Evolutionary conservation across 92 coral and sea anemone species (phyloP).

Genomic region (Paramuricea clavata): DNA sequence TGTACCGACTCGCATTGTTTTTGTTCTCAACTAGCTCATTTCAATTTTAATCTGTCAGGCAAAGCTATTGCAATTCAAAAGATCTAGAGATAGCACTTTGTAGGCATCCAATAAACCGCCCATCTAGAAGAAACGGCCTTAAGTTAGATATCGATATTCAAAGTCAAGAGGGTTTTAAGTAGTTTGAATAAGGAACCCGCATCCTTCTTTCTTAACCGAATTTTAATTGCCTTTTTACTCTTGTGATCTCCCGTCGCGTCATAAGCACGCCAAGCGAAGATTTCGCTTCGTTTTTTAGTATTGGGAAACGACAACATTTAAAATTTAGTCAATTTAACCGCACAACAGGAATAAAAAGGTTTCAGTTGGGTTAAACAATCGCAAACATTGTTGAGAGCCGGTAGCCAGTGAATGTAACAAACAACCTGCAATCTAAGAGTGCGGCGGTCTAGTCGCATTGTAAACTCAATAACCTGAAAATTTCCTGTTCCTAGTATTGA

Average conservation of each 20-base stretch:
- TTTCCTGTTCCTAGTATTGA: slow-evolving; percentile 21
- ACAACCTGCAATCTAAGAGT: slow-evolving; percentile 27
- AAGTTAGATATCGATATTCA: slow-evolving; percentile 19
- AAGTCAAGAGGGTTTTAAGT: slow-evolving; percentile 10
- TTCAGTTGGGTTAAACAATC: slow-evolving; percentile 34
- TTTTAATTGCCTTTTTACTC: slow-evolving; percentile 55
- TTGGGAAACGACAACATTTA: slow-evolving; percentile 12
- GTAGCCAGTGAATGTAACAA: slow-evolving; percentile 15
- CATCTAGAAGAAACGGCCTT: not conserved
- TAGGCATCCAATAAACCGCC: slow-evolving; percentile 31
- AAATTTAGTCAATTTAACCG: not conserved
- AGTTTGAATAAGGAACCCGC: not conserved
- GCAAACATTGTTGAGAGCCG: slow-evolving; percentile 44
- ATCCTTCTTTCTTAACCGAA: slow-evolving; percentile 34
- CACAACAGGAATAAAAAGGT: slow-evolving; percentile 29
- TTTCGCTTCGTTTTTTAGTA: not conserved
- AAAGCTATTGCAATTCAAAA: slow-evolving; percentile 41
- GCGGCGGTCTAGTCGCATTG: slow-evolving; percentile 3
- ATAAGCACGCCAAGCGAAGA: slow-evolving; percentile 37
- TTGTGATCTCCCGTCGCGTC: slow-evolving; percentile 37
- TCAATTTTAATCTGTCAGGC: slow-evolving; percentile 55
- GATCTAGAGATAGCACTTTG: slow-evolving; percentile 51
- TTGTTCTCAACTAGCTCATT: slow-evolving; percentile 43
- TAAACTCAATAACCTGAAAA: slow-evolving; percentile 6
- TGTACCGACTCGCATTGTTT: slow-evolving; percentile 39